phyloP scores from a whole-genome alignment of 2,113 vertebrate genomes.

The Hemiprocne comata region DNA sequence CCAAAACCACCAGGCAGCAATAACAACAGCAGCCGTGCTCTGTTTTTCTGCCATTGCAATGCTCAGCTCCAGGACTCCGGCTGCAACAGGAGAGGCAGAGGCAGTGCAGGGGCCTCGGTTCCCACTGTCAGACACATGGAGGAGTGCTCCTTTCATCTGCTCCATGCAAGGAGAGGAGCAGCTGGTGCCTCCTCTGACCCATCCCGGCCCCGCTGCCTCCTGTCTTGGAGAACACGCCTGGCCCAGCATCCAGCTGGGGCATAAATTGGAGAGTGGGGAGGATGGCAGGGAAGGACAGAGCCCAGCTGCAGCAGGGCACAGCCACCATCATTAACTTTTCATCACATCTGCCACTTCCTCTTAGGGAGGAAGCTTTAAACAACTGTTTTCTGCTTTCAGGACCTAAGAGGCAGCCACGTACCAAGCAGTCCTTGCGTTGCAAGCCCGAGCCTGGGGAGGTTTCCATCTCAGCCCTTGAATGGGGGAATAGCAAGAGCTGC shows the following conservation, averaged over 20 bases:
- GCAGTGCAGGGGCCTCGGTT: neutral
- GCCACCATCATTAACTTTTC: neutral
- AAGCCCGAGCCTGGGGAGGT: neutral
- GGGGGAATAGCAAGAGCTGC: rapidly evolving
- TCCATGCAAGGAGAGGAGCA: rapidly evolving
- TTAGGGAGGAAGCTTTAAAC: neutral
- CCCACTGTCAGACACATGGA: rapidly evolving
- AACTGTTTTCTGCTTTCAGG: neutral
- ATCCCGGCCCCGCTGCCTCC: neutral
- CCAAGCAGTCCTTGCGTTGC: rapidly evolving
- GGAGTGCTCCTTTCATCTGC: neutral
- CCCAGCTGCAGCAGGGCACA: neutral
- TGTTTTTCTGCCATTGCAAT: neutral
- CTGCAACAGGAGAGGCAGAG: neutral
- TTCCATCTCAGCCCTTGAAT: neutral
- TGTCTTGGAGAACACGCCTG: neutral
- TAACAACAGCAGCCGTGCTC: neutral
- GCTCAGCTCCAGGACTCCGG: rapidly evolving
- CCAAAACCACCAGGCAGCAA: neutral
- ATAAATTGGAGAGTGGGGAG: neutral
- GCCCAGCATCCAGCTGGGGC: rapidly evolving
- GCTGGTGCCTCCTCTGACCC: neutral
- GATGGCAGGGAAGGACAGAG: neutral
- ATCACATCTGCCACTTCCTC: neutral
- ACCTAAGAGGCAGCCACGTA: neutral